These are phyloP conservation scores for Heliangelus exortis DNA, from an alignment of 2,797 vertebrate species.

Conservation along the genomic window DNA sequence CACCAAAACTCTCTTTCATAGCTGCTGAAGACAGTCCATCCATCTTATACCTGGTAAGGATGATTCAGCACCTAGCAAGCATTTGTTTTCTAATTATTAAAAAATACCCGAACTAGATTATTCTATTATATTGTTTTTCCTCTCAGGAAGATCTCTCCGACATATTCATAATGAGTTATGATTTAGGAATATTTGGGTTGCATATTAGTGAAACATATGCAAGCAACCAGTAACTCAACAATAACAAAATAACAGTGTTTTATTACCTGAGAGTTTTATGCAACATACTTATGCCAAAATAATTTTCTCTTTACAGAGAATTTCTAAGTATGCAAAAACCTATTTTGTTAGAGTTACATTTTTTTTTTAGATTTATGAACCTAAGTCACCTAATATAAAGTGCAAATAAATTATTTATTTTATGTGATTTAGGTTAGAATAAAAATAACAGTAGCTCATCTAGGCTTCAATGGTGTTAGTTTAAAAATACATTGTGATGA, in stretches of 20 bases:
- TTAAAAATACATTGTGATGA: not conserved
- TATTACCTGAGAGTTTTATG: not conserved
- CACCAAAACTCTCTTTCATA: not conserved
- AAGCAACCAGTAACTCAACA: not conserved
- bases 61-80: not conserved
- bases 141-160: not conserved
- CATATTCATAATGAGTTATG: not conserved
- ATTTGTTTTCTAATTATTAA: not conserved
- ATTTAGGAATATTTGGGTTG: not conserved
- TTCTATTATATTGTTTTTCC: not conserved
- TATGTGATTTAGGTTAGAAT: not conserved
- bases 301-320: not conserved
- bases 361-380: not conserved
- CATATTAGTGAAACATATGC: not conserved
- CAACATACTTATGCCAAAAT: not conserved
- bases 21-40: not conserved
- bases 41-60: not conserved
- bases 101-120: not conserved
- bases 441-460: not conserved
- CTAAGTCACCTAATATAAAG: not conserved
- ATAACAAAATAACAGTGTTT: not conserved
- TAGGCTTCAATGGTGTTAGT: not conserved
- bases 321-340: not conserved
- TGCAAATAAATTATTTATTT: not conserved
- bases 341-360: not conserved